phyloP scores from a whole-genome alignment of 2,797 vertebrate species.

The Ctenosaura bakeri region DNA sequence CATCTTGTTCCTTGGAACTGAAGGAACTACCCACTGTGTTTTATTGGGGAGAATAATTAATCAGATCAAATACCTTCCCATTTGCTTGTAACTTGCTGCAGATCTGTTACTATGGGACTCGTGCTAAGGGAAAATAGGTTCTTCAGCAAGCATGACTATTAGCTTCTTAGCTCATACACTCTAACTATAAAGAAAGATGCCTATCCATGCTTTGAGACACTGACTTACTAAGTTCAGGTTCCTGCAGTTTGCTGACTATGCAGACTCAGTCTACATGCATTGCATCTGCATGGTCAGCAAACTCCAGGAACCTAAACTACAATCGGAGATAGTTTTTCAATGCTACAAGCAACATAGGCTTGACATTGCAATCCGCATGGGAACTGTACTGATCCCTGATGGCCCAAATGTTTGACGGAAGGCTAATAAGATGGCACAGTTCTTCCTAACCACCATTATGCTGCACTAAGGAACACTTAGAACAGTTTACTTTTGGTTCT shows the following conservation, averaged over 20 bases:
- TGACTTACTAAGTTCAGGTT: constrained; percentile 47
- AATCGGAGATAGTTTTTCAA: constrained; percentile 37
- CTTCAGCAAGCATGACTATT: constrained; percentile 65
- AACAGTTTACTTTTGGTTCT: neutral
- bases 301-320: constrained; percentile 36
- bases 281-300: constrained; percentile 56
- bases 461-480: neutral
- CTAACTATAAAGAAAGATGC: constrained; percentile 57
- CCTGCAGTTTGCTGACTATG: too few species aligned
- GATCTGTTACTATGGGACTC: constrained; percentile 55
- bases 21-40: constrained; percentile 38
- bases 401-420: neutral
- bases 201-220: constrained; percentile 61
- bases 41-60: constrained; percentile 52
- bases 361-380: neutral
- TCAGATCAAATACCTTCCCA: constrained; percentile 63
- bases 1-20: constrained; percentile 47
- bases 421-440: neutral
- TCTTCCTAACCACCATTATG: neutral
- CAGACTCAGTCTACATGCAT: too few species aligned
- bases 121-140: constrained; percentile 68
- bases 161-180: constrained; percentile 64
- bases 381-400: neutral
- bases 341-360: neutral
- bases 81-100: constrained; percentile 60